Evolutionary conservation across 2,797 vertebrate species (phyloP).

Genomic region (Mastacembelus armatus): DNA sequence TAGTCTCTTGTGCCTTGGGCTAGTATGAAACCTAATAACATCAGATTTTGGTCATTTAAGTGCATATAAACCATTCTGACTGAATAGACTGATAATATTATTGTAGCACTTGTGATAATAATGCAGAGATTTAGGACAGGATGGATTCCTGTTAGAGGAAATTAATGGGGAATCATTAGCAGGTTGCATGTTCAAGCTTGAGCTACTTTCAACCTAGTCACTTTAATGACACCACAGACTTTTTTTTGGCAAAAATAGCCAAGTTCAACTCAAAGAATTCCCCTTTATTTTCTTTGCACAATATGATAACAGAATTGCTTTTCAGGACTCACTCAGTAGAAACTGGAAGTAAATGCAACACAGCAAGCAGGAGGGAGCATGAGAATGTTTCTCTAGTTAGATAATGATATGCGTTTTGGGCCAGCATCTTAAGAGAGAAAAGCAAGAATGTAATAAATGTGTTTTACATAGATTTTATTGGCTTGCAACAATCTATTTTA

Average conservation of each 20-base stretch:
- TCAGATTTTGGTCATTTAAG: slow-evolving; percentile 49
- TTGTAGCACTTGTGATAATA: slow-evolving; percentile 32
- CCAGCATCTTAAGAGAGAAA: slow-evolving; percentile 40
- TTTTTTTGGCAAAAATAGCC: slow-evolving; percentile 45
- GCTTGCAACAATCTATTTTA: slow-evolving; percentile 17
- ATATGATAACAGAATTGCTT: slow-evolving; percentile 11
- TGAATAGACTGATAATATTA: slow-evolving; percentile 39
- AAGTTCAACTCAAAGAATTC: slow-evolving; percentile 32
- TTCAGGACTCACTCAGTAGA: slow-evolving; percentile 28
- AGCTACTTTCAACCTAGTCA: slow-evolving; percentile 17
- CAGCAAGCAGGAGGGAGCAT: slow-evolving; percentile 42
- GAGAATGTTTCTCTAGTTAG: slow-evolving; percentile 30
- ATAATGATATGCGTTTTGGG: slow-evolving; percentile 12
- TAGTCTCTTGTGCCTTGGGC: slow-evolving; percentile 20
- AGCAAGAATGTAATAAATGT: slow-evolving; percentile 37
- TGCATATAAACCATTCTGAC: slow-evolving; percentile 28
- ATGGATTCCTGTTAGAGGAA: slow-evolving; percentile 16
- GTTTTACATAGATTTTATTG: slow-evolving; percentile 53
- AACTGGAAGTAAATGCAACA: slow-evolving; percentile 31
- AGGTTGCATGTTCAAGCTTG: background rate
- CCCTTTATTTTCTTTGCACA: slow-evolving; percentile 25
- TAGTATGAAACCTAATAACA: slow-evolving; percentile 22
- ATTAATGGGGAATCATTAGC: slow-evolving; percentile 21
- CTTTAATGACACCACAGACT: slow-evolving; percentile 14
- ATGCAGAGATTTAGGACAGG: slow-evolving; percentile 8